These are phyloP conservation scores for Naso thynnoides DNA, from an alignment of 2,797 vertebrate species.

Conservation along the genomic window DNA sequence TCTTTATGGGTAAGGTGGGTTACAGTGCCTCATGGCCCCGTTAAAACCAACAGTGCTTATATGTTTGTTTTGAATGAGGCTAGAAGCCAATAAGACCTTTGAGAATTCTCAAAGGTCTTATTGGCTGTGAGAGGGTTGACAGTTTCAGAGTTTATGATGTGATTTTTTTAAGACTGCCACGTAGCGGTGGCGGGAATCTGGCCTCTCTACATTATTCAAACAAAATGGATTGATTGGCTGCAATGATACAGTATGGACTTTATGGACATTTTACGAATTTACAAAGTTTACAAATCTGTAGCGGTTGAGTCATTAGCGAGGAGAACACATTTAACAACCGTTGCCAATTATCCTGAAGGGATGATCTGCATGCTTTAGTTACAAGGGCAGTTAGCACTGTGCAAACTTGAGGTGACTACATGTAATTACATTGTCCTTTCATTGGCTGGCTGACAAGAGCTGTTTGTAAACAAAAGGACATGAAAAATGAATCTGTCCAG, in stretches of 20 bases:
- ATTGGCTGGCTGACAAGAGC: slow-evolving; percentile 35
- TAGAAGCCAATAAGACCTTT: slow-evolving; percentile 53
- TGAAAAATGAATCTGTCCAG: slow-evolving; percentile 43
- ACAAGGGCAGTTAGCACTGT: neutral
- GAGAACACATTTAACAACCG: neutral
- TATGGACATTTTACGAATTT: neutral
- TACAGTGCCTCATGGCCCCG: slow-evolving; percentile 64
- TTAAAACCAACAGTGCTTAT: slow-evolving; percentile 71
- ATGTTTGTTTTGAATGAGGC: slow-evolving; percentile 70
- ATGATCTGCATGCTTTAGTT: neutral
- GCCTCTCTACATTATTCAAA: neutral
- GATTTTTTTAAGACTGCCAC: slow-evolving; percentile 30
- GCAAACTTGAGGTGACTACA: slow-evolving; percentile 8
- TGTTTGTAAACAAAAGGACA: slow-evolving; percentile 66
- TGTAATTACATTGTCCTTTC: slow-evolving; percentile 14
- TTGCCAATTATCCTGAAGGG: neutral
- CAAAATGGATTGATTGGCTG: neutral
- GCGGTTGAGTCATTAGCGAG: neutral
- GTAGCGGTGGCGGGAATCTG: neutral
- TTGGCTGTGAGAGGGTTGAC: slow-evolving; percentile 35
- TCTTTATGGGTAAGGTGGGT: slow-evolving; percentile 66
- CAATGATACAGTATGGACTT: neutral
- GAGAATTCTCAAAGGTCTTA: slow-evolving; percentile 42
- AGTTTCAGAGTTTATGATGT: slow-evolving; percentile 37
- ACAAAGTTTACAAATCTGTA: neutral